These are phyloP conservation scores for Sphecodes monilicornis DNA, from an alignment of 2,888 invertebrate genomes.

Conservation along the genomic window DNA sequence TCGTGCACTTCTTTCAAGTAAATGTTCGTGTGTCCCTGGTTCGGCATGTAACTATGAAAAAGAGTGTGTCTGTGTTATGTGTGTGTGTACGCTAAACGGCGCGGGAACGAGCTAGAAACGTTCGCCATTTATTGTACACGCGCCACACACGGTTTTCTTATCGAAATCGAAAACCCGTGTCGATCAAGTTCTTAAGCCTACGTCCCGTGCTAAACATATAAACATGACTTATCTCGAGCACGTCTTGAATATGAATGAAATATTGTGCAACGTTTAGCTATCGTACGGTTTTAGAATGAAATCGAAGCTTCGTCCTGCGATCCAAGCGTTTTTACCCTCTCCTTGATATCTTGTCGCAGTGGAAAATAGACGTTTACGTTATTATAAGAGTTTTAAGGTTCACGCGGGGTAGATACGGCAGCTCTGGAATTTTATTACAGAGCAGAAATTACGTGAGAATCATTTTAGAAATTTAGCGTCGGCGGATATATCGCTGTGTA, in stretches of 20 bases:
- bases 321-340: neutral
- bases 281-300: neutral
- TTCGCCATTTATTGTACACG: neutral
- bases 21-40: neutral
- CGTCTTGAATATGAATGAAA: constrained; percentile 7
- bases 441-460: neutral
- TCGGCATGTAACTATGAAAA: neutral
- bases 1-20: neutral
- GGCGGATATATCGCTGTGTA: neutral
- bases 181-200: constrained; percentile 19
- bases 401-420: neutral
- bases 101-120: neutral
- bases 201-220: neutral
- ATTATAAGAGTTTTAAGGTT: neutral
- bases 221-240: neutral
- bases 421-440: neutral
- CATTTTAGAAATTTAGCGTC: neutral
- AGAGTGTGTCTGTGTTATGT: neutral
- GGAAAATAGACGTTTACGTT: neutral
- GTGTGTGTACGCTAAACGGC: constrained; percentile 10
- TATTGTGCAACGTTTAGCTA: neutral
- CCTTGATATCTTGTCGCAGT: neutral
- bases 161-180: constrained; percentile 18
- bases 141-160: neutral
- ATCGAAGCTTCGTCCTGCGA: neutral